These are phyloP conservation scores for Calypte anna DNA, from an alignment of 2,113 vertebrate genomes.

Conservation along the genomic window DNA sequence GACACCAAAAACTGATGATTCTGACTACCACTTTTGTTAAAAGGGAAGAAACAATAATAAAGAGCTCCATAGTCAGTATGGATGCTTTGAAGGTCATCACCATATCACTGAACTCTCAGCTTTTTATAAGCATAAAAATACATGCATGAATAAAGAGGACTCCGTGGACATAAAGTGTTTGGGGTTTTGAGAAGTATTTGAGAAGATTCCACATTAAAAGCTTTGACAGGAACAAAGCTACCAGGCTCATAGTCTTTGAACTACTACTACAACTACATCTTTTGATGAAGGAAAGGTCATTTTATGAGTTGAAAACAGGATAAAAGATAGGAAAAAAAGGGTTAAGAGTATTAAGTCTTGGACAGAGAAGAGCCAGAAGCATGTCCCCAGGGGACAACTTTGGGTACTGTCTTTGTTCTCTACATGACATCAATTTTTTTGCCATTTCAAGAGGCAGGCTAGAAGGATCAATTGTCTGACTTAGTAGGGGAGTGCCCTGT, in stretches of 20 bases:
- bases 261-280: too few species aligned
- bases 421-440: neutral
- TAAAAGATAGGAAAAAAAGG: neutral
- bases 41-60: neutral
- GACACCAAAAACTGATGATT: neutral
- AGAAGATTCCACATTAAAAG: neutral
- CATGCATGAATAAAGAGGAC: neutral
- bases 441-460: neutral
- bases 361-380: neutral
- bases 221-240: neutral
- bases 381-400: neutral
- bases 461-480: neutral
- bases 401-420: neutral
- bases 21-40: neutral
- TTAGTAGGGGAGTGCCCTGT: neutral
- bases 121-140: neutral
- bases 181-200: neutral
- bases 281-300: neutral
- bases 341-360: neutral
- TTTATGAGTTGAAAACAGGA: neutral
- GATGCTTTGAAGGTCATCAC: neutral
- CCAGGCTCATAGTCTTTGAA: accelerated
- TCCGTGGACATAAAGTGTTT: neutral
- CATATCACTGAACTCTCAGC: neutral
- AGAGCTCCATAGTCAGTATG: neutral